Evolutionary conservation across 2,888 invertebrate genomes (phyloP), one percentile per base, ranked within the genome.

Genomic region (Apodemia duryi): DNA sequence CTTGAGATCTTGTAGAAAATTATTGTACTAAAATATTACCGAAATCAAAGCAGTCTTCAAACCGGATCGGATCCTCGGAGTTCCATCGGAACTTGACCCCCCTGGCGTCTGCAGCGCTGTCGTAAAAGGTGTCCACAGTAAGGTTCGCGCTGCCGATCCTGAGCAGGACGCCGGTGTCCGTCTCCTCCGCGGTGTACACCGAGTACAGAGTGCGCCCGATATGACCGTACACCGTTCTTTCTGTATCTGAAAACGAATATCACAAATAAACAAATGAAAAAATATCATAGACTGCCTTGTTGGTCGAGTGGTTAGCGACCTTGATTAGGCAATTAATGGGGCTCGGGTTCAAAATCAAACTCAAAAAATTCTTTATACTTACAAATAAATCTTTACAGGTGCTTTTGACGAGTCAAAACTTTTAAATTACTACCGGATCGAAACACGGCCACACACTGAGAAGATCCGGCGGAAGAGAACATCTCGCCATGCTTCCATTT

Each of bases 31-130:
- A 3, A 6, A 49, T n/a, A 75, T 79, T 75, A 84, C 89, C 87
- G 70, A 93, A 88, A 73, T 87, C 81, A 69, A 91, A 82, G 72
- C 93, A 93, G 73, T 93, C 93, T 66, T 91, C 88, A 28, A 91
- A 76, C 63, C 90, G 80, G 2, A 77, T 74, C 1, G 69, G 67
- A 0, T 78, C 73, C 0, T 75, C 71, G 0, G 84, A 80, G 4
- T 83, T 76, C 91, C 91, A 91, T 6, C 73, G 76, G 63, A 91
- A 72, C 70, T 84, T 84, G 67, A 91, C 80, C 2, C 86, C 89
- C 63, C 84, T 79, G 0, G 85, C 88, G 0, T 75, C 72, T 0
- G 67, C 65, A 0, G 69, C 70, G 0, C 77, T 77, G 29, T 91
- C 88, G 62, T 77, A 79, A 11, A 85, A 49, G 0, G 88, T 86